Evolutionary conservation across 1,140 invertebrate genomes (phyloP).

Genomic region (Euwallacea similis): DNA sequence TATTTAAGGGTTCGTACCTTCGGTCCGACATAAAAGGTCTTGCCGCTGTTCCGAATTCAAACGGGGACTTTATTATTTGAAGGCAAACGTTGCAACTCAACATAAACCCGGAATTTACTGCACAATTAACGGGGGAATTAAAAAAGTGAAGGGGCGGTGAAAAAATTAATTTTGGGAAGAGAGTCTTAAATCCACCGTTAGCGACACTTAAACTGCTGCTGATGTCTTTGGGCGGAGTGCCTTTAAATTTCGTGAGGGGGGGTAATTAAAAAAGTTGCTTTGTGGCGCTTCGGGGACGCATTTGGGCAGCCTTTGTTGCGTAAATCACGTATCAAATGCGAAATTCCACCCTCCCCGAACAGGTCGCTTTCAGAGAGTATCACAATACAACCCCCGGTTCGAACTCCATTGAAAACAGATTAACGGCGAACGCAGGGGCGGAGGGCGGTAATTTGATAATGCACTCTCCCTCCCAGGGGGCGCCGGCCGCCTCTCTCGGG

Average conservation of each 20-base stretch:
- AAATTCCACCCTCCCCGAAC: not conserved
- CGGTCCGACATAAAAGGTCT: constrained; percentile 24
- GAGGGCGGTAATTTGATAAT: constrained; percentile 55
- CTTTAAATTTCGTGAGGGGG: not conserved
- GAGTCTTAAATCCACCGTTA: not conserved
- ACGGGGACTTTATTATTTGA: constrained; percentile 6
- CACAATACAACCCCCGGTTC: not conserved
- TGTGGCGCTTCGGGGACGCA: constrained; percentile 1
- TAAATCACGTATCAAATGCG: too few relatives aligned
- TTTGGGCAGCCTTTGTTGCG: not conserved
- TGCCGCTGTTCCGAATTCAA: constrained; percentile 10
- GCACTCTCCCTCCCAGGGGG: constrained; percentile 42
- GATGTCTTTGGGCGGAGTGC: not conserved
- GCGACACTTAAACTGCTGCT: not conserved
- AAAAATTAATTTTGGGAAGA: not conserved
- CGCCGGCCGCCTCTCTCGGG: constrained; percentile 40
- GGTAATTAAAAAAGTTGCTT: constrained; percentile 6
- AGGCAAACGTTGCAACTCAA: too few relatives aligned
- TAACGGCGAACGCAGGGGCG: constrained; percentile 52
- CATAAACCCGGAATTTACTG: not conserved
- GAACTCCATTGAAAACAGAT: constrained; percentile 55
- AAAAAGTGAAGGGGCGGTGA: not conserved
- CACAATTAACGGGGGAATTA: not conserved
- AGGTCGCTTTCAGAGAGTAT: not conserved
- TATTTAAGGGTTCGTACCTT: constrained; percentile 33